Percentiles rank a stretch among this genome's conserved stretches.
These are phyloP conservation scores for Dryomyza anilis DNA, from an alignment of 2,888 invertebrate species.

Conservation along the genomic window DNA sequence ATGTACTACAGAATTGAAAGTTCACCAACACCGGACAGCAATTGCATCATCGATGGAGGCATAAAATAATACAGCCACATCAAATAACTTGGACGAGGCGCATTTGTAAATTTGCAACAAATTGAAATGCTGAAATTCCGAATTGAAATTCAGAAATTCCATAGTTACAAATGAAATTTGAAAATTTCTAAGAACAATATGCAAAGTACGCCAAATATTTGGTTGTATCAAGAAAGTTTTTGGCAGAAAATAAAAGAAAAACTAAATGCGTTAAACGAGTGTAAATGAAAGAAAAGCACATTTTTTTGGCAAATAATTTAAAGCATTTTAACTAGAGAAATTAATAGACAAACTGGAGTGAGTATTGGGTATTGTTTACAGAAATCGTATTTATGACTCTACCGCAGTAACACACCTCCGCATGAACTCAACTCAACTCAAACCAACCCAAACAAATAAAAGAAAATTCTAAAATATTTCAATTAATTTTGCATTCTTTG, in stretches of 20 bases:
- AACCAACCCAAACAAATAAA: neutral
- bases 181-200: neutral
- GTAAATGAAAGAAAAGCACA: neutral
- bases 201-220: neutral
- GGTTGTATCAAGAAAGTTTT: neutral
- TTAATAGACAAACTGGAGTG: neutral
- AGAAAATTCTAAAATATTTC: constrained; percentile 15
- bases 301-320: neutral
- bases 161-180: neutral
- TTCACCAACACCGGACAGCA: too few species aligned
- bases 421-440: neutral
- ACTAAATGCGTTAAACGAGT: neutral
- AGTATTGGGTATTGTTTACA: neutral
- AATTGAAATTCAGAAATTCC: neutral
- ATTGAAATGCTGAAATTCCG: neutral
- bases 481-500: constrained; percentile 27
- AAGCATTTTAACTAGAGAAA: too few species aligned
- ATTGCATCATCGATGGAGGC: constrained; percentile 25
- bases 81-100: neutral
- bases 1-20: too few species aligned
- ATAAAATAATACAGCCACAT: constrained; percentile 22
- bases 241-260: too few species aligned
- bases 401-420: too few species aligned
- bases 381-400: too few species aligned
- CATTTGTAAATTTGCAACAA: neutral